A percentile compares a stretch with the other conserved stretches of the same genome.
phyloP scores from a whole-genome alignment of 2,888 invertebrate genomes.

The Cryptus armator region DNA sequence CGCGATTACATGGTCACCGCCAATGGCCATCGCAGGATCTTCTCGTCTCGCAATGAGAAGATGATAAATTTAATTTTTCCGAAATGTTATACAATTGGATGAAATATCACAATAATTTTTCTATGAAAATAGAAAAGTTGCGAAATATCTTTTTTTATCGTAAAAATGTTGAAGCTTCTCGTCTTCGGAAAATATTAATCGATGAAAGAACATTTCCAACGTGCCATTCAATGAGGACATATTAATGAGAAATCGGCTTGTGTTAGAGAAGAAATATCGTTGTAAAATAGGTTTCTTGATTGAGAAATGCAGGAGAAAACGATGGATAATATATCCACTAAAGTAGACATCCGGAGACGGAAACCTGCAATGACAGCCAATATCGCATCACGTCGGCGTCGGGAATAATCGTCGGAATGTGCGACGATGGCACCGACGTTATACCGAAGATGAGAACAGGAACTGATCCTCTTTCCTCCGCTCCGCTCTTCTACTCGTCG shows the following conservation, averaged over 20 bases:
- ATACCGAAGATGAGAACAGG: slow-evolving; percentile 10
- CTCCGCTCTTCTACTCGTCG: slow-evolving; percentile 20
- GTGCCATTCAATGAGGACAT: no score
- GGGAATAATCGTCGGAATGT: slow-evolving; percentile 16
- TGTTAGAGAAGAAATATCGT: neutral
- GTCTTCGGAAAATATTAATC: neutral
- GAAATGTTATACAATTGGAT: no score
- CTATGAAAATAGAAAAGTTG: neutral
- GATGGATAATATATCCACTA: neutral
- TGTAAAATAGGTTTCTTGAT: neutral
- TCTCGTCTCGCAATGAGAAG: neutral
- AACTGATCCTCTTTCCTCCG: slow-evolving; percentile 41
- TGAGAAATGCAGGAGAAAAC: neutral
- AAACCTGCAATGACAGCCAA: slow-evolving; percentile 11
- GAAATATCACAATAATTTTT: neutral
- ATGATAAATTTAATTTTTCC: neutral
- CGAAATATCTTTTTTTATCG: neutral
- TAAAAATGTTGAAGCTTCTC: neutral
- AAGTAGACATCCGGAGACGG: neutral
- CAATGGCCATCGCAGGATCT: neutral
- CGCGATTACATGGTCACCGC: neutral
- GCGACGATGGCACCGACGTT: neutral
- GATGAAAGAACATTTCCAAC: neutral
- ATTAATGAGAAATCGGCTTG: neutral
- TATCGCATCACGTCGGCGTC: slow-evolving; percentile 6